phyloP scores from a whole-genome alignment of 2,888 invertebrate genomes.

The Noctua fimbriata region DNA sequence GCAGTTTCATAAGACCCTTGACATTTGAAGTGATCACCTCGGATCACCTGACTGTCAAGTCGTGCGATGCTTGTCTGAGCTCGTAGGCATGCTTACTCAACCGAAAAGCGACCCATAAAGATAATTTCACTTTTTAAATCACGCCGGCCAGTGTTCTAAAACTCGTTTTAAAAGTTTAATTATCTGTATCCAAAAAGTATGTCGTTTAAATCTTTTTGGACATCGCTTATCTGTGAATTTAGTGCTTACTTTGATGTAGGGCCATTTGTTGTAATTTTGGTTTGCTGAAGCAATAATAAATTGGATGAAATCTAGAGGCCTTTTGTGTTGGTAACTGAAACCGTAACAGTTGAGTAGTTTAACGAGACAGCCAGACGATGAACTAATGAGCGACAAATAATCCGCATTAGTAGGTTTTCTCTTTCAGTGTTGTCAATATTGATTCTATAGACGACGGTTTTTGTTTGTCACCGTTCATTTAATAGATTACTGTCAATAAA shows the following conservation, averaged over 20 bases:
- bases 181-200: slow-evolving; percentile 37
- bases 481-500: slow-evolving; percentile 6
- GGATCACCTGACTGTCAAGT: slow-evolving; percentile 66
- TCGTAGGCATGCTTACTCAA: slow-evolving; percentile 45
- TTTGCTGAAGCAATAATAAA: slow-evolving; percentile 32
- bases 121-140: slow-evolving; percentile 67
- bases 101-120: slow-evolving; percentile 52
- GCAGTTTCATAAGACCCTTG: slow-evolving; percentile 51
- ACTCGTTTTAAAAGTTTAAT: slow-evolving; percentile 57
- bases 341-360: slow-evolving; percentile 32
- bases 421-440: slow-evolving; percentile 24
- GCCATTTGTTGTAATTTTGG: slow-evolving; percentile 27
- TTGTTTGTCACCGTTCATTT: slow-evolving; percentile 9
- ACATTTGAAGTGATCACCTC: slow-evolving; percentile 59
- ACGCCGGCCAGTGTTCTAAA: slow-evolving; percentile 43
- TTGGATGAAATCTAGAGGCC: slow-evolving; percentile 31
- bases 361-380: slow-evolving; percentile 32
- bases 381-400: slow-evolving; percentile 48
- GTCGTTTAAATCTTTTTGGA: slow-evolving; percentile 37
- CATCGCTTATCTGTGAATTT: slow-evolving; percentile 26
- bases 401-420: slow-evolving; percentile 52
- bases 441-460: slow-evolving; percentile 18
- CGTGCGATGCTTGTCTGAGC: slow-evolving; percentile 48
- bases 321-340: slow-evolving; percentile 30
- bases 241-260: slow-evolving; percentile 9